Conservation (phyloP, 23 tunicate species). For the Halocynthia roretzi region DNA sequence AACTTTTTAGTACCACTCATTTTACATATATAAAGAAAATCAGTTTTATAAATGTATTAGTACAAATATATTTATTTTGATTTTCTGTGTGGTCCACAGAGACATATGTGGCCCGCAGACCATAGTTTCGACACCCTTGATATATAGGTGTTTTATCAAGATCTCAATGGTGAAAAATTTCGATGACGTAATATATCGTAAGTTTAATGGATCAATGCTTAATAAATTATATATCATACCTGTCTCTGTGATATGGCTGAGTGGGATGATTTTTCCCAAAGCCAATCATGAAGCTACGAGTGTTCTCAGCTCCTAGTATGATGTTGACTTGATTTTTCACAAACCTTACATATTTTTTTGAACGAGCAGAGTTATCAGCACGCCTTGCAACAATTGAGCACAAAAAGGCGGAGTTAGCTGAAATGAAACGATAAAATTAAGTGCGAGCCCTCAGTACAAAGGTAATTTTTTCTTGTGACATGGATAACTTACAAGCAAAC, state of each 20-base stretch:
- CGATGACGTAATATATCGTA: neutral
- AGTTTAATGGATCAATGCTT: neutral
- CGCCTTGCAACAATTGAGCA: constrained; percentile 42
- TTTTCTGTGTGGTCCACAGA: too few species aligned
- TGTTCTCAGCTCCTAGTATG: constrained; percentile 37
- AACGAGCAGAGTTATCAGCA: neutral
- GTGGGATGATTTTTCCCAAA: constrained; percentile 42
- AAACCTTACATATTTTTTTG: constrained; percentile 19
- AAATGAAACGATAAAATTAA: neutral
- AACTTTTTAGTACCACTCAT: too few species aligned
- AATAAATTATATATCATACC: constrained; percentile 7
- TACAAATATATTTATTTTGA: too few species aligned
- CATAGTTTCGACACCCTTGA: neutral
- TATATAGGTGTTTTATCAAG: neutral
- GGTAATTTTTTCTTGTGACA: neutral
- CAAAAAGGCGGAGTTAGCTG: constrained; percentile 61
- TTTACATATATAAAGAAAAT: too few species aligned
- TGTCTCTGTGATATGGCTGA: constrained; percentile 53
- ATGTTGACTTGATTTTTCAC: constrained; percentile 29
- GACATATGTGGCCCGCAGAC: too few species aligned
- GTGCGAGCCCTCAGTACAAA: neutral
- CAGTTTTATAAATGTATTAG: too few species aligned
- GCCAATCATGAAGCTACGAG: constrained; percentile 58
- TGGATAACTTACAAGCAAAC: constrained; percentile 27
- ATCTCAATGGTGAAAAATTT: neutral